phyloP scores from a whole-genome alignment of 2,113 vertebrate species.

The Sisor rabdophorus region DNA sequence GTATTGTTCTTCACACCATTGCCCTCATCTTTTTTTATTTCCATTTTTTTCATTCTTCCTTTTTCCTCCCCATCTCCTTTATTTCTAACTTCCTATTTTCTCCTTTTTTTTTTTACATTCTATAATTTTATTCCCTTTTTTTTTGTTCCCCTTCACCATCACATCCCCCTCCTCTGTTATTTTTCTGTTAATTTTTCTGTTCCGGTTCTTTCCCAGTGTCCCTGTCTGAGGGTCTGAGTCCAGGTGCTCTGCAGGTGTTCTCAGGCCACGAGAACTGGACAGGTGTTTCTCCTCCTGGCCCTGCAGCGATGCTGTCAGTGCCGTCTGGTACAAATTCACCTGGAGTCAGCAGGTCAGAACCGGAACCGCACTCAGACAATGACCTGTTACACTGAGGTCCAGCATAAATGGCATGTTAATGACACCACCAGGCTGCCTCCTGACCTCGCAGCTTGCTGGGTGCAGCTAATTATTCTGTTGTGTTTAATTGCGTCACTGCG shows the following conservation, averaged over 20 bases:
- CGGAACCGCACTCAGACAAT: not conserved
- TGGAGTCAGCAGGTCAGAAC: slow-evolving; percentile 71
- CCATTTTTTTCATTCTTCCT: not conserved
- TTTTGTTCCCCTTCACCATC: not conserved
- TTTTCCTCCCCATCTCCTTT: too few species aligned
- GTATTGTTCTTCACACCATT: too few species aligned
- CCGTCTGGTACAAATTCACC: slow-evolving; percentile 61
- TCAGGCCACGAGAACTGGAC: slow-evolving; percentile 80
- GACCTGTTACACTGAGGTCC: slow-evolving; percentile 21
- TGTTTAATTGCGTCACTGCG: not conserved
- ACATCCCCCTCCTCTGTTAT: not conserved
- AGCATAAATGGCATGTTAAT: slow-evolving; percentile 10
- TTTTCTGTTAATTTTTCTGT: too few species aligned
- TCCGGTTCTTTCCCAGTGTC: slow-evolving; percentile 40
- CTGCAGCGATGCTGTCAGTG: slow-evolving; percentile 68
- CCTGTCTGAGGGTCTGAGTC: slow-evolving; percentile 67
- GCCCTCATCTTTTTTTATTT: not conserved
- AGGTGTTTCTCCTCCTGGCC: slow-evolving; percentile 68
- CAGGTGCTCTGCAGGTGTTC: slow-evolving; percentile 76
- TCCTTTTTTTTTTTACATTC: not conserved
- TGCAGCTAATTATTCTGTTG: not conserved
- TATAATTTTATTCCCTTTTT: not conserved
- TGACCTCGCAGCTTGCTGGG: not conserved
- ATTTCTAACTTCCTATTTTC: not conserved
- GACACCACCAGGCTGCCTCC: not conserved